Percentiles rank a stretch among this genome's conserved stretches.
Conservation (phyloP, 1,140 invertebrate species). For the Tenebrio molitor region DNA sequence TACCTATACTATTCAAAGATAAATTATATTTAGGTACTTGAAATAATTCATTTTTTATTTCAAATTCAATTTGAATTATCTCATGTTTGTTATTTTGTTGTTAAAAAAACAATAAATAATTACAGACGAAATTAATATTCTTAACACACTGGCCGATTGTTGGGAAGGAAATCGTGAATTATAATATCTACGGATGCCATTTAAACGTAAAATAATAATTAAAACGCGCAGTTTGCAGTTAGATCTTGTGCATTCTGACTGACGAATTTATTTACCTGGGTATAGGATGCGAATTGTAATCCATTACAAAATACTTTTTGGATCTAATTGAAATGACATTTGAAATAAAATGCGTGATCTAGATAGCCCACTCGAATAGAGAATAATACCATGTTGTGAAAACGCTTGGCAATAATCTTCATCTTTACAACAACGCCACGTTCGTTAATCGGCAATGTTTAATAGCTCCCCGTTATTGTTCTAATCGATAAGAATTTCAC, state of each 20-base stretch:
- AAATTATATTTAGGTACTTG: constrained; percentile 40
- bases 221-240: constrained; percentile 21
- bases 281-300: not conserved
- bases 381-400: constrained; percentile 20
- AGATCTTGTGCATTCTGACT: not conserved
- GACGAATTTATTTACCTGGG: not conserved
- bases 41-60: constrained; percentile 21
- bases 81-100: no score
- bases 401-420: constrained; percentile 18
- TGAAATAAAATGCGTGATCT: constrained; percentile 35
- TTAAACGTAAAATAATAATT: constrained; percentile 38
- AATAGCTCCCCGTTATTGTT: constrained; percentile 13
- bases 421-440: not conserved
- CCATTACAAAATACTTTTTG: constrained; percentile 11
- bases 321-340: constrained; percentile 35
- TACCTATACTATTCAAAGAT: constrained; percentile 33
- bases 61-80: no score
- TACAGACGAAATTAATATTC: not conserved
- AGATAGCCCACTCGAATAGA: constrained; percentile 7
- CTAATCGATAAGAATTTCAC: constrained; percentile 12
- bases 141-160: not conserved
- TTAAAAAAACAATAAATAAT: not conserved
- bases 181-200: constrained; percentile 21
- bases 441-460: constrained; percentile 9
- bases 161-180: constrained; percentile 27